These are phyloP conservation scores for Maniola jurtina DNA, from an alignment of 1,140 invertebrate genomes.

Conservation along the genomic window DNA sequence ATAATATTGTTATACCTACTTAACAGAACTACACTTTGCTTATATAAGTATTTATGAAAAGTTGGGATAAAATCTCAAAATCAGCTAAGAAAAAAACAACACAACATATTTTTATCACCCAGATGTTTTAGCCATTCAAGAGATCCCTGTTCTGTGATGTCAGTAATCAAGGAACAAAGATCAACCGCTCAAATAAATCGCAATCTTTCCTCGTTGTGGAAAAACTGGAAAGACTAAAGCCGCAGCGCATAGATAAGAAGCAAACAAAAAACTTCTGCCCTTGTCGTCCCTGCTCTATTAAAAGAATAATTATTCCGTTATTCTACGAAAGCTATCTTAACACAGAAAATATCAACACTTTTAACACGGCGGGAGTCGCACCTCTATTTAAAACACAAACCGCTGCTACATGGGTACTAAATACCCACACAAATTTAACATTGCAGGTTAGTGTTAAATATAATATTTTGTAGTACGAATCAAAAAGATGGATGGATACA, in stretches of 20 bases:
- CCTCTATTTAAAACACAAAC: too few species aligned
- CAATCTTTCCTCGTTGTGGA: conserved; percentile 20
- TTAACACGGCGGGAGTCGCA: not conserved
- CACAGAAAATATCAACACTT: conserved; percentile 1
- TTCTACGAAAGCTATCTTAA: conserved; percentile 6
- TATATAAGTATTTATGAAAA: too few species aligned
- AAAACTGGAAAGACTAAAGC: conserved; percentile 23
- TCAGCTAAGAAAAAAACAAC: too few species aligned
- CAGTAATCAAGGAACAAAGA: conserved; percentile 21
- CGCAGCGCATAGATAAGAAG: conserved; percentile 21
- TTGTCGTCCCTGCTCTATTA: conserved; percentile 16
- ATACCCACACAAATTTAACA: too few species aligned
- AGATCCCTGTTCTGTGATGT: conserved; percentile 6
- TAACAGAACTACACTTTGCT: too few species aligned
- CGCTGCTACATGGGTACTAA: too few species aligned
- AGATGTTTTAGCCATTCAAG: conserved; percentile 6
- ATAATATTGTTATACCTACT: too few species aligned
- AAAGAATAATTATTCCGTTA: conserved; percentile 20
- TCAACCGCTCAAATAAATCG: conserved; percentile 19
- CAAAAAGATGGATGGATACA: too few species aligned
- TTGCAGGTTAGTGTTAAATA: too few species aligned
- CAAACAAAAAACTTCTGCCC: conserved; percentile 6
- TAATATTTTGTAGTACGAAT: too few species aligned
- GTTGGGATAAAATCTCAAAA: too few species aligned
- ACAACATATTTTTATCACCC: not conserved